Evolutionary conservation across 2,888 invertebrate genomes (phyloP).

Genomic region (Conchocele bisecta): DNA sequence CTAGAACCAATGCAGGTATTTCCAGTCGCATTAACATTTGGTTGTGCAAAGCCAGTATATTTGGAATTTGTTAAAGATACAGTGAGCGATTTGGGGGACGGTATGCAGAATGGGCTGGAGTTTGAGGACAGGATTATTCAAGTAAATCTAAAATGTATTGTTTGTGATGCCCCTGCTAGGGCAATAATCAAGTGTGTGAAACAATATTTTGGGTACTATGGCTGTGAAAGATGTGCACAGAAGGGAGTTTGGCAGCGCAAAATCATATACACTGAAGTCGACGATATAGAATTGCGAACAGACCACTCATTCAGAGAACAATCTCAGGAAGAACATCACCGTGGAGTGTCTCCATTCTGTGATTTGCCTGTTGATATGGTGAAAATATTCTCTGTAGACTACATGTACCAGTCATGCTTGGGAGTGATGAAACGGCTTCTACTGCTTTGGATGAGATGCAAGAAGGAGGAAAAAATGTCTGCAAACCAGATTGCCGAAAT

Average conservation of each 20-base stretch:
- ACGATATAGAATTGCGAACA: conserved; percentile 5
- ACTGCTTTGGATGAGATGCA: conserved; percentile 61
- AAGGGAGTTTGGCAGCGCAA: conserved; percentile 11
- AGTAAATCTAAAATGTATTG: not conserved
- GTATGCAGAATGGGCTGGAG: not conserved
- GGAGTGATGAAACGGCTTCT: conserved; percentile 72
- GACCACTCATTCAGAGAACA: conserved; percentile 19
- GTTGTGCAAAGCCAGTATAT: conserved; percentile 1
- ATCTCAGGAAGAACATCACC: conserved; percentile 50
- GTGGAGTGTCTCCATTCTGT: conserved; percentile 39
- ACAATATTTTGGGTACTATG: conserved; percentile 33
- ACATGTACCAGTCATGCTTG: conserved; percentile 75
- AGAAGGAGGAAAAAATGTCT: conserved; percentile 18
- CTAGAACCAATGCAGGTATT: conserved; percentile 10
- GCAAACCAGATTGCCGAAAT: not conserved
- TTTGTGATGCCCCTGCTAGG: conserved; percentile 15
- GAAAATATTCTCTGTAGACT: conserved; percentile 68
- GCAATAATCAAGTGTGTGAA: conserved; percentile 3
- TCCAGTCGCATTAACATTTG: not conserved
- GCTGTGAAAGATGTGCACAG: conserved; percentile 44
- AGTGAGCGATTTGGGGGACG: not conserved
- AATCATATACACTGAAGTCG: not conserved
- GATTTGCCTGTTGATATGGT: conserved; percentile 61
- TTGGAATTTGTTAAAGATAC: conserved; percentile 12
- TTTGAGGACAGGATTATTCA: not conserved